Percentiles rank a stretch among this genome's conserved stretches.
Conservation (phyloP, 2,888 invertebrate species). For the Aphrophora alni region DNA sequence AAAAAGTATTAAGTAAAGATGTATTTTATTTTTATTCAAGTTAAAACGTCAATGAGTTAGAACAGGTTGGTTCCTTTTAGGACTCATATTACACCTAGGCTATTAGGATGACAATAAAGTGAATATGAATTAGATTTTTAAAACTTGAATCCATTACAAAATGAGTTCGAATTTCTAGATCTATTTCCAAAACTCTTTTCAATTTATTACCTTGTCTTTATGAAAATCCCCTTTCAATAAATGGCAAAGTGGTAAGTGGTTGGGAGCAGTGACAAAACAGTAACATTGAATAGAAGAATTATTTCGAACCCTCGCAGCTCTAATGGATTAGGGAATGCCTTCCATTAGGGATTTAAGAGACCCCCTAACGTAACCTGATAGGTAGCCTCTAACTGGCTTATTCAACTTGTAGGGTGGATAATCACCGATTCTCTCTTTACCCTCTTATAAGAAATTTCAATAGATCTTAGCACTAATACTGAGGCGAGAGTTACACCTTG, state of each 20-base stretch:
- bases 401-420: background rate
- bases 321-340: background rate
- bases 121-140: too few species aligned
- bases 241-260: background rate
- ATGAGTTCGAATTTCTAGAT: too few species aligned
- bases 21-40: too few species aligned
- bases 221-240: background rate
- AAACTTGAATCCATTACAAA: too few species aligned
- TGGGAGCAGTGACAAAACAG: background rate
- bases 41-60: too few species aligned
- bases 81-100: too few species aligned
- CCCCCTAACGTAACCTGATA: background rate
- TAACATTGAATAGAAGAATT: background rate
- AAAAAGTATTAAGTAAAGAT: too few species aligned
- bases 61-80: too few species aligned
- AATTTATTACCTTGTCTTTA: background rate
- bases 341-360: background rate
- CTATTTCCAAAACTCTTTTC: background rate
- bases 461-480: too few species aligned
- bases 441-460: background rate
- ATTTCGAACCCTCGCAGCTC: background rate
- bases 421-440: background rate
- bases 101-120: too few species aligned
- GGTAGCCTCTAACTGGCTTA: background rate
- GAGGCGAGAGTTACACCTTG: too few species aligned